Evolutionary conservation across 2,797 vertebrate species (phyloP), one percentile per base, ranked within the genome.

Genomic region (Tapera naevia): DNA sequence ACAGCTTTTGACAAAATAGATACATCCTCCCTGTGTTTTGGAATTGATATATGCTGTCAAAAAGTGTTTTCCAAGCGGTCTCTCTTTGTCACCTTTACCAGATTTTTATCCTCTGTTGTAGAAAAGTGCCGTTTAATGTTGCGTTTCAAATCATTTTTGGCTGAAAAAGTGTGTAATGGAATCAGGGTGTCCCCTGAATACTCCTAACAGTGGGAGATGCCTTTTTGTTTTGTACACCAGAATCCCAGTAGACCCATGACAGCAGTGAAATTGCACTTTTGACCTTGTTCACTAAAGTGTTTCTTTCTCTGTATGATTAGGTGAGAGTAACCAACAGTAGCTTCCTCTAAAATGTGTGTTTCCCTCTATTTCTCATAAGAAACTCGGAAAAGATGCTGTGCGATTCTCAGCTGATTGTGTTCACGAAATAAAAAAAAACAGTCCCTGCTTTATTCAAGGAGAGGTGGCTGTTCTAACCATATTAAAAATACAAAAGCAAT

Each of bases 101-200:
- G 91, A 93, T 97, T 97, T 96, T 95, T 96, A 90, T 94, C 83
- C 83, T 97, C 75, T 78, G 54, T 93, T 93, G 95, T 94, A 96
- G 71, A 92, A 97, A 97, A 82, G 83, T 90, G 78, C 80, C 28
- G 95, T 94, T 98, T 96, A 97, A 95, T 96, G 96, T 96, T 97
- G 96, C 23, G 0, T 96, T 97, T 97, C 94, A 41, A 94, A 95
- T 97, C 2, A 95, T 96, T 98, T 98, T 96, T 94, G 80, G 82
- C 91, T 91, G 95, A 89, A 93, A 96, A 96, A 90, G 87, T 96
- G 81, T 96, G 94, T 95, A 96, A 96, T 96, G 94, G 96, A 97
- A 97, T 97, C 93, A 80, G 91, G 86, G 88, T 94, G 71, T 94
- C 95, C 92, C 89, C 58, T 94, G 92, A 97, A 97, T 95, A 90